phyloP scores from a whole-genome alignment of 2,888 invertebrate genomes.

The Resseliella maxima region DNA sequence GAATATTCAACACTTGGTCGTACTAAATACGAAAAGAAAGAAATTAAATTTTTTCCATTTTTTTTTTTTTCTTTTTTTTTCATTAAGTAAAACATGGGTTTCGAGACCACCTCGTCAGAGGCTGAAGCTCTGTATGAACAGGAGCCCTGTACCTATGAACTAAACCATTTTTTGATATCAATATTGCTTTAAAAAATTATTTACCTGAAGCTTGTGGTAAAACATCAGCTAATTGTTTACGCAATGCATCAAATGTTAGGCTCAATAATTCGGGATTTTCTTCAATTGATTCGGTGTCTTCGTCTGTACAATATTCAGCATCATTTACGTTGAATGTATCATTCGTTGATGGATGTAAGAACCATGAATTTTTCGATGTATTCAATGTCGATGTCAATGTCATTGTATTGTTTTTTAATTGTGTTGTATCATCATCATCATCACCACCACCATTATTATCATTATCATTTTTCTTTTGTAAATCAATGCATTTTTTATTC shows the following conservation, averaged over 20 bases:
- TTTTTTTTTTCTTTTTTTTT: no score
- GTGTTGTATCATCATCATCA: background rate
- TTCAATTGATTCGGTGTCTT: constrained; percentile 57
- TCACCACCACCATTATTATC: no score
- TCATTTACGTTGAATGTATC: constrained; percentile 58
- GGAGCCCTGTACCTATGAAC: no score
- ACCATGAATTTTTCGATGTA: constrained; percentile 58
- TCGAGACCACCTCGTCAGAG: no score
- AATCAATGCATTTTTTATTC: constrained; percentile 13
- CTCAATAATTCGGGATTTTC: constrained; percentile 59
- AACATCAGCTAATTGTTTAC: constrained; percentile 60
- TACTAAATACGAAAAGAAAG: background rate
- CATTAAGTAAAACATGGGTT: no score
- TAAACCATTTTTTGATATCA: no score
- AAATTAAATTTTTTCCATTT: background rate
- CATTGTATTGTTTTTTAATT: background rate
- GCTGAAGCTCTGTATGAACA: no score
- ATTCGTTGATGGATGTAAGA: constrained; percentile 59
- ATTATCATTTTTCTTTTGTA: no score
- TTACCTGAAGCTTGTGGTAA: constrained; percentile 59
- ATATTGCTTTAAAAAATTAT: background rate
- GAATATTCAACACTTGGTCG: constrained; percentile 58
- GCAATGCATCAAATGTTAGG: constrained; percentile 60
- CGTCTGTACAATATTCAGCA: constrained; percentile 1
- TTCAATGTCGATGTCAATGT: background rate